These are phyloP conservation scores for Petrocephalus microphthalmus DNA, from an alignment of 2,113 vertebrate genomes.

Conservation along the genomic window DNA sequence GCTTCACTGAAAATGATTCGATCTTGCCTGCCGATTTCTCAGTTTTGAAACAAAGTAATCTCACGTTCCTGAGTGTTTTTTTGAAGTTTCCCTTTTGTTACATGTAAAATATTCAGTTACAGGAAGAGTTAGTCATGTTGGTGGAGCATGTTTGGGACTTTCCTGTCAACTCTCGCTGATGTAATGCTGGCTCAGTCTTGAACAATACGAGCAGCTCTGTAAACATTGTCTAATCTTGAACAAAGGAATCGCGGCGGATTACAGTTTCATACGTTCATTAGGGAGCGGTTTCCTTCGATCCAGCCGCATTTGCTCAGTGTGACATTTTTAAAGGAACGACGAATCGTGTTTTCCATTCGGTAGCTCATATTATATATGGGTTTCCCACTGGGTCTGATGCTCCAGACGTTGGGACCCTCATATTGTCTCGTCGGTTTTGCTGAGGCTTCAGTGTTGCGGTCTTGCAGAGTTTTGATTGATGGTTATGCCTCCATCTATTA, in stretches of 20 bases:
- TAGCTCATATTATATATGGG: neutral
- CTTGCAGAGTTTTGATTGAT: neutral
- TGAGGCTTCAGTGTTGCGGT: neutral
- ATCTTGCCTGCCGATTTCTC: neutral
- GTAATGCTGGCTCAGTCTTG: neutral
- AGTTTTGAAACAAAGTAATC: neutral
- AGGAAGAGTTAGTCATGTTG: conserved; percentile 54
- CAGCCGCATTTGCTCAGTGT: neutral
- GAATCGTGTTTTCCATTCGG: neutral
- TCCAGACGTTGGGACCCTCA: neutral
- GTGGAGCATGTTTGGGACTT: conserved; percentile 56
- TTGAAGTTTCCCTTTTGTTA: neutral
- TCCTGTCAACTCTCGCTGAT: conserved; percentile 40
- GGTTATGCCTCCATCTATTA: neutral
- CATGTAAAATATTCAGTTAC: conserved; percentile 41
- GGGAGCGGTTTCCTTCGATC: neutral
- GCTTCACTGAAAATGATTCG: neutral
- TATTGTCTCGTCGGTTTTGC: neutral
- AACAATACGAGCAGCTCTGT: neutral
- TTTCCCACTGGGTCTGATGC: neutral
- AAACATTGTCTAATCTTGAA: neutral
- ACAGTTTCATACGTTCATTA: neutral
- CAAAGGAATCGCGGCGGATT: neutral
- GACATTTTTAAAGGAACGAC: neutral
- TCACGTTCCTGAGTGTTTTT: conserved; percentile 2